These are phyloP conservation scores for Pluvianellus socialis DNA, from an alignment of 2,113 vertebrate genomes.

Conservation along the genomic window DNA sequence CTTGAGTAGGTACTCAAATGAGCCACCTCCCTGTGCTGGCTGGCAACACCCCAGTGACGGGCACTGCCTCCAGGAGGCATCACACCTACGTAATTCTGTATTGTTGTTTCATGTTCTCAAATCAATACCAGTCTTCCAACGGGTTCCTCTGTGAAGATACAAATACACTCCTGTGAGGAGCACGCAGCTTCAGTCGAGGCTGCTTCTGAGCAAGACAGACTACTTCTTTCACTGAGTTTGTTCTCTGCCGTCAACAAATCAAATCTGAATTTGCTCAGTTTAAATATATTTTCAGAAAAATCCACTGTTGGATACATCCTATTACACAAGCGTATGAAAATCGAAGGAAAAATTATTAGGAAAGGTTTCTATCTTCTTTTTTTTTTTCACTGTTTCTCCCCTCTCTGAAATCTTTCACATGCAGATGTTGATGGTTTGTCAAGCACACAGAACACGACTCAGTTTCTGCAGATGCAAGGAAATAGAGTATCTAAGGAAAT, in stretches of 20 bases:
- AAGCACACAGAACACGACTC: not conserved
- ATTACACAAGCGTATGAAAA: slow-evolving; percentile 20
- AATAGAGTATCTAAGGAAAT: slow-evolving; percentile 22
- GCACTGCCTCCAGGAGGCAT: not conserved
- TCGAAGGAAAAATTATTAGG: not conserved
- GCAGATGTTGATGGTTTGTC: slow-evolving; percentile 28
- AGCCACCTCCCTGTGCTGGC: not conserved
- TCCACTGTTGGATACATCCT: not conserved
- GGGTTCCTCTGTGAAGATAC: not conserved
- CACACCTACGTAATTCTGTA: not conserved
- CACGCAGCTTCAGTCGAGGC: not conserved
- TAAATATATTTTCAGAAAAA: slow-evolving; percentile 28
- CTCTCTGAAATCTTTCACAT: not conserved
- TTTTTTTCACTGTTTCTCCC: not conserved
- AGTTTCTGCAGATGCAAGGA: slow-evolving; percentile 25
- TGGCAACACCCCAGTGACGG: not conserved
- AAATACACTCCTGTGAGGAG: not conserved
- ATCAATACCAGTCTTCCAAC: not conserved
- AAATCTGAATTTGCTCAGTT: slow-evolving; percentile 2
- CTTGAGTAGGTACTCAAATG: not conserved
- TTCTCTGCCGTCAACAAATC: not conserved
- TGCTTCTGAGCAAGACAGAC: not conserved
- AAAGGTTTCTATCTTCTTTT: not conserved
- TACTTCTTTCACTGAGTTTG: not conserved
- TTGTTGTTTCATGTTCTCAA: not conserved